Evolutionary conservation across 2,113 vertebrate genomes (phyloP).

Genomic region (Electrona antarctica): DNA sequence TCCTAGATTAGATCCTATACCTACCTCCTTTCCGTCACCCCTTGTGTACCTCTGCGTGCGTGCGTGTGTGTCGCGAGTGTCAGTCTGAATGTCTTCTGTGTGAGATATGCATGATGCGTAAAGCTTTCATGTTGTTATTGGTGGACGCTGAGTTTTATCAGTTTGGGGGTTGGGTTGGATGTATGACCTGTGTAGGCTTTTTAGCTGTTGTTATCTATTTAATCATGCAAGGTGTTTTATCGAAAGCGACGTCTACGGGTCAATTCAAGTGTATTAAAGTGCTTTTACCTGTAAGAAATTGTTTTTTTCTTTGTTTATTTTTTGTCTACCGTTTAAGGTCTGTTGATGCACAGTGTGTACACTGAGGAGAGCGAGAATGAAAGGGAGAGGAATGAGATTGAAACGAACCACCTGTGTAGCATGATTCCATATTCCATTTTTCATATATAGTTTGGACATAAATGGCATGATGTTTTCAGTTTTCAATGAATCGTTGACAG

Average conservation of each 20-base stretch:
- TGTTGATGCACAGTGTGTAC: too few species aligned
- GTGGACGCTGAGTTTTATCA: conserved; percentile 95
- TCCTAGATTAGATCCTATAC: conserved; percentile 50
- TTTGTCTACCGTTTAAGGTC: background rate
- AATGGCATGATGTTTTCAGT: too few species aligned
- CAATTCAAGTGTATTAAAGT: conserved; percentile 91
- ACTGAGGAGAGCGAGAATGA: too few species aligned
- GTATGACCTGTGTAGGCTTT: conserved; percentile 48
- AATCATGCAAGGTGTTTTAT: conserved; percentile 72
- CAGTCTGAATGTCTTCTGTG: conserved; percentile 84
- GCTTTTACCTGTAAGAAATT: conserved; percentile 57
- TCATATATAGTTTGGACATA: too few species aligned
- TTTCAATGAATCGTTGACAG: background rate
- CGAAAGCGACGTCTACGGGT: conserved; percentile 90
- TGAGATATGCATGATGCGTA: conserved; percentile 87
- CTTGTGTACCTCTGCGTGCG: conserved; percentile 39
- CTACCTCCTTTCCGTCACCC: conserved; percentile 2
- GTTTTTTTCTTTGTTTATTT: too few species aligned
- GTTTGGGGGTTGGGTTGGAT: conserved; percentile 72
- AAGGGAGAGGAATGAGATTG: too few species aligned
- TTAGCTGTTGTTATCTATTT: conserved; percentile 64
- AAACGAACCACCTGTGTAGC: too few species aligned
- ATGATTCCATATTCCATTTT: too few species aligned
- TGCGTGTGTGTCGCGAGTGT: conserved; percentile 70
- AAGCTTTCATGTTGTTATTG: conserved; percentile 80